Base-by-base conservation (phyloP, 2,797 vertebrate genomes). In the Sylvia borin region DNA sequence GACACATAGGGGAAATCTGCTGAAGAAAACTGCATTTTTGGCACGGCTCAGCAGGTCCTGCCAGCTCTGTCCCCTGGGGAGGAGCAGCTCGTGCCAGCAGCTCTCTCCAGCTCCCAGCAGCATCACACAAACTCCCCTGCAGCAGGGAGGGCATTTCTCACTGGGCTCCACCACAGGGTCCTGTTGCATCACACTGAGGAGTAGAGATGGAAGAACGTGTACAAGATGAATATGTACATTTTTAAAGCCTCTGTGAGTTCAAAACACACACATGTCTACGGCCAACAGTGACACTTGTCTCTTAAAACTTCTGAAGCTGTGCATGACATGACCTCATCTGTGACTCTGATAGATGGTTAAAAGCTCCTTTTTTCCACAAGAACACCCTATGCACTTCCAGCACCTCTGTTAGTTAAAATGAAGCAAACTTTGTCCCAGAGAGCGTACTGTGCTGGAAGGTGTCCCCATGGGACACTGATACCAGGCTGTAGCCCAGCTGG, bases 161-260 rank as follows among this genome's bases (percentile, higher is more conserved):
- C 25, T 21, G 65, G 45, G 47, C 65, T 67, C 45, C 66, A 24
- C 50, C 18, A 19, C 77, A 57, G 50, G 53, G 65, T 26, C 42
- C 14, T 3, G 7, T 24, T 60, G 68, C 58, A 64, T 66, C 73
- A 57, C 57, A 24, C 51, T 8, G 21, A 72, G 43, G 55, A 55
- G 55, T 5, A 66, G 31, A 51, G 51, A 20, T 62, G 40, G 61
- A 71, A 43, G 68, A 88, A 64, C 31, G 18, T 0, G 0, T 29
- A 29, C 65, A 71, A 70, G 48, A 70, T 45, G 36, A 83, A 60
- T 0, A 2, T 29, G 29, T 16, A 36, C 20, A 12, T 60, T 83
- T 93, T 77, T 36, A 80, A 92, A 80, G 73, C 27, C 36, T 75
- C 38, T 31, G 17, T 78, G 90, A 20, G 48, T 71, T 92, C 50